Percentiles rank a stretch among this genome's conserved stretches.
Conservation (phyloP, 2,113 vertebrate species). For the Laticauda colubrina region DNA sequence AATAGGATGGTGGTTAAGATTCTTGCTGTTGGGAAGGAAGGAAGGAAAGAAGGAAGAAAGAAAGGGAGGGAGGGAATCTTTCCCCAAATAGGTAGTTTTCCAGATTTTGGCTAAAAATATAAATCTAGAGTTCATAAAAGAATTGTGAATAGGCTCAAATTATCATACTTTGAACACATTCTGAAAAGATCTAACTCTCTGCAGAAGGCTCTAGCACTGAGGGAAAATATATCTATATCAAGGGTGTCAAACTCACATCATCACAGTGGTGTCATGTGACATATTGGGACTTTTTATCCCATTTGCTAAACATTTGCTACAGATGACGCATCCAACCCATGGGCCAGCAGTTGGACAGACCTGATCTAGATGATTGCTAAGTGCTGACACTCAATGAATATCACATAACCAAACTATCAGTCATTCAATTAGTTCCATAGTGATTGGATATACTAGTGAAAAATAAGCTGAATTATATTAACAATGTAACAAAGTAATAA, state of each 20-base stretch:
- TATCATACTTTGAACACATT: not conserved
- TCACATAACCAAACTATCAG: not conserved
- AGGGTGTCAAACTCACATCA: too few relatives aligned
- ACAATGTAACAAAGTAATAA: not conserved
- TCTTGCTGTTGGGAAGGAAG: not conserved
- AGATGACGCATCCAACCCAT: too few relatives aligned
- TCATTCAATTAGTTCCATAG: not conserved
- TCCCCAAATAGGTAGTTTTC: not conserved
- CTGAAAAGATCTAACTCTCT: not conserved
- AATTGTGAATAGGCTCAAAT: fast-evolving
- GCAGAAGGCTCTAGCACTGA: not conserved
- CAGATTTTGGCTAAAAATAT: not conserved
- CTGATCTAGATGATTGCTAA: not conserved
- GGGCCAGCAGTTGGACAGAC: too few relatives aligned
- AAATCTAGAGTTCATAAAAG: not conserved
- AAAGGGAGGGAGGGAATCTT: not conserved
- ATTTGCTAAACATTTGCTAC: too few relatives aligned
- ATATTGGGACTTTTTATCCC: too few relatives aligned
- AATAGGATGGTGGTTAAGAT: not conserved
- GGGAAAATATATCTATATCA: not conserved
- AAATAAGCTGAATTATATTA: not conserved
- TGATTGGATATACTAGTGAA: not conserved
- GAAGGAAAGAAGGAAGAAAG: too few relatives aligned
- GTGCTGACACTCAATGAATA: not conserved
- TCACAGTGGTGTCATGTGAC: too few relatives aligned